Conservation (phyloP, 2,113 vertebrate genomes). For the Neotragus moschatus region DNA sequence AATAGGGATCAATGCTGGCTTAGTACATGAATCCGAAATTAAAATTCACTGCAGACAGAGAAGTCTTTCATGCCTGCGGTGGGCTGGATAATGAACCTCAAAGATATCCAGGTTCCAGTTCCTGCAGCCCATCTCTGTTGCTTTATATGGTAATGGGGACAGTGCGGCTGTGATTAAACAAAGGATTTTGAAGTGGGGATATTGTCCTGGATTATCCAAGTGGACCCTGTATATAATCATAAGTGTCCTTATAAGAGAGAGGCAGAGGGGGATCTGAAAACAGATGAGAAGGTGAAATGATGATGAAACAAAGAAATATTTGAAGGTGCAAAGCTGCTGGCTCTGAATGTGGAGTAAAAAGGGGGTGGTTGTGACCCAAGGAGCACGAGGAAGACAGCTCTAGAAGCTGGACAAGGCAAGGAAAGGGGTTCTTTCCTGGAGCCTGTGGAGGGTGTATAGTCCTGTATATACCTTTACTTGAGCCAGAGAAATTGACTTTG, state of each 20-base stretch:
- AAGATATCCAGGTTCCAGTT: neutral
- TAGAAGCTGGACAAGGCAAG: neutral
- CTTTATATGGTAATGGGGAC: neutral
- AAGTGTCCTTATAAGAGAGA: neutral
- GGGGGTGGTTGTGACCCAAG: neutral
- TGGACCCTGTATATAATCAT: neutral
- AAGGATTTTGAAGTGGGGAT: neutral
- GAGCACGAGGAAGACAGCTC: too few species aligned
- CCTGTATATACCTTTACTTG: neutral
- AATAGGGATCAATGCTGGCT: neutral
- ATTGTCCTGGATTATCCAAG: neutral
- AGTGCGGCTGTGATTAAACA: neutral
- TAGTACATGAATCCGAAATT: neutral
- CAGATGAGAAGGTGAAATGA: neutral
- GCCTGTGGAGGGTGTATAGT: accelerated
- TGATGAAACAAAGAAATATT: too few species aligned
- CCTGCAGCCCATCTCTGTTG: neutral
- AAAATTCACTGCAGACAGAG: neutral
- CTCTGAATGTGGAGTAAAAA: neutral
- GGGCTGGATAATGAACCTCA: neutral
- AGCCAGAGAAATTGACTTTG: neutral
- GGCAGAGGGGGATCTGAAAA: neutral
- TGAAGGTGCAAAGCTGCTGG: neutral
- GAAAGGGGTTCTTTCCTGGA: neutral
- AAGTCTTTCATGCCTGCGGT: neutral